Evolutionary conservation across 2,113 vertebrate species (phyloP), one percentile per base, ranked within the genome.

Genomic region (Callipepla squamata): DNA sequence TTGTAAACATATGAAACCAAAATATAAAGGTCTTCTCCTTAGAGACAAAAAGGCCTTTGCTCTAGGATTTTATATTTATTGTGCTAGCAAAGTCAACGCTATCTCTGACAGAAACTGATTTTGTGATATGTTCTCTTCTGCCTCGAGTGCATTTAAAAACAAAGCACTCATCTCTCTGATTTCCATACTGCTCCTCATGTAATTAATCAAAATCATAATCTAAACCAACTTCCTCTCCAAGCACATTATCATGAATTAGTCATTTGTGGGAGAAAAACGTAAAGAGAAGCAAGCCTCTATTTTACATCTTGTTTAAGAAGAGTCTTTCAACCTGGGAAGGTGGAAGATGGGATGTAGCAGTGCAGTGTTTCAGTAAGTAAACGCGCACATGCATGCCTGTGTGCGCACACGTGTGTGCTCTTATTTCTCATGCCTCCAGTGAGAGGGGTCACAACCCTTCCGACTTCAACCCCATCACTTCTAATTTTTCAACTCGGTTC

Each of bases 1-100:
- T 78, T 78, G 45, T 63, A 89, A 89, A 85, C 85, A 81, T 92
- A 90, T 5, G n/a, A 95, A 95, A 87, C 65, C 48, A 89, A 82
- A 96, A 28, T 73, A 74, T 83, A 87, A 94, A 93, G 69, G 87
- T 95, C 75, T 95, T 70, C 67, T 81, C 87, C 89, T 96, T 51
- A 69, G 86, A 80, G 91, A 95, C 20, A 69, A 82, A 86, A 28
- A 90, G 87, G 42, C 53, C 70, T 96, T 90, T 94, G 87, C 88
- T 79, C 42, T 65, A 89, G 83, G 75, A 93, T 86, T 93, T 95
- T 76, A 5, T 79, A 94, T 92, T 97, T 94, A 97, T 88, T 95
- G 65, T 88, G 80, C 32, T 83, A 72, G 66, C 53, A 92, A 89
- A 89, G 17, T 66, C 91, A 94, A 70, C 32, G 19, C 55, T 79